These are phyloP conservation scores for zebrafish (Danio rerio) DNA, from an alignment of 2,113 vertebrate genomes.

Conservation along the genomic window DNA sequence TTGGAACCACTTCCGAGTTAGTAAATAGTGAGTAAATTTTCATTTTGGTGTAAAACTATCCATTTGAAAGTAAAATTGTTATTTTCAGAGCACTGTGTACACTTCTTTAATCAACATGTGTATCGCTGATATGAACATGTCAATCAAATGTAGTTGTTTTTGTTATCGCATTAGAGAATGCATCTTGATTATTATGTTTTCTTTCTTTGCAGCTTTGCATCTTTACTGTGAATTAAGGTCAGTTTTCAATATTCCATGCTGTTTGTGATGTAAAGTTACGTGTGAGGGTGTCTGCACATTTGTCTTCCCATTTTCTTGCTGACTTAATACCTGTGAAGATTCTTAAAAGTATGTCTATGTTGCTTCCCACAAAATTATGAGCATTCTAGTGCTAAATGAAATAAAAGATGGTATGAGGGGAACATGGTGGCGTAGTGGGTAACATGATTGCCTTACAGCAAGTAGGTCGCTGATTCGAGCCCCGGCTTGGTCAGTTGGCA, in stretches of 20 bases:
- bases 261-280: neutral
- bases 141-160: neutral
- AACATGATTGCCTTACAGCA: no score
- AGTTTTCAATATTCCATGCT: constrained; percentile 2
- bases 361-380: no score
- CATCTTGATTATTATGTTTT: neutral
- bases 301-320: neutral
- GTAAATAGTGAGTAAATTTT: no score
- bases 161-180: neutral
- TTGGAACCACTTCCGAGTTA: no score
- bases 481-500: no score
- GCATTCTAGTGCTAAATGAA: no score
- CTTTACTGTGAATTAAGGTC: constrained; percentile 14
- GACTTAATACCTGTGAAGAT: neutral
- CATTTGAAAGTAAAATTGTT: no score
- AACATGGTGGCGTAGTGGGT: no score
- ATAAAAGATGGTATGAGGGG: no score
- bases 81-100: no score
- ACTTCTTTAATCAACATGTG: neutral
- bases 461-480: no score
- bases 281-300: neutral
- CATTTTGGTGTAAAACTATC: no score
- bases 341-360: neutral
- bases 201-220: neutral
- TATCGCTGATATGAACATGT: neutral